Evolutionary conservation across 2,888 invertebrate species (phyloP), one percentile per base, ranked within the genome.

Genomic region (Ophion costatus): DNA sequence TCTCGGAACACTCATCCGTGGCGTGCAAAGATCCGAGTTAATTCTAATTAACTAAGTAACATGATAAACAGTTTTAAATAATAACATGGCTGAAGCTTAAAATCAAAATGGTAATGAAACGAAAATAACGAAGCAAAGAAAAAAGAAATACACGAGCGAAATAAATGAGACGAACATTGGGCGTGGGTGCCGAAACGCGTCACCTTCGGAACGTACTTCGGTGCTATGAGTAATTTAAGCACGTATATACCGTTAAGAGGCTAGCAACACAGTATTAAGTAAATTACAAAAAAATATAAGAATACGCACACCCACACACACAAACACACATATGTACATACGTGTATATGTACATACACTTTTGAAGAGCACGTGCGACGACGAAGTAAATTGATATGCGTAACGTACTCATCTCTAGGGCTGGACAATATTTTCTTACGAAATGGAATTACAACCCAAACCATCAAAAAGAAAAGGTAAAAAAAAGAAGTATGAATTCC

Each of bases 361-460:
- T 76, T 83, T 71, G 76, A 71, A 57, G 64, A 76, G 59, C 10
- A 80, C 70, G 70, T 59, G 63, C 29, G 17, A 76, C 70, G 73
- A 64, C 61, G 42, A 56, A 73, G 66, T 22, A 64, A 80, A 80
- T 74, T 63, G 56, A 80, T 63, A 71, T 64, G 73, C 56, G 61
- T 78, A 11, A 42, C 29, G 45, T 64, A 73, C 80, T 73, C 73
- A 74, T 73, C 71, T 80, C 66, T 80, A 80, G 88, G 90, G 88
- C 89, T 92, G 91, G 91, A 91, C 88, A 89, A 87, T 90, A 90
- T 91, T 91, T 91, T 91, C 89, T 89, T 89, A 89, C 87, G 69
- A 84, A 81, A 86, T 83, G 80, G 69, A 84, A 89, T 70, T 83
- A 42, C 42, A 71, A 75, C 76, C 51, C 17, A 71, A 79, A 82